Conservation (phyloP, 2,113 vertebrate genomes). For the Atlantisia rogersi region DNA sequence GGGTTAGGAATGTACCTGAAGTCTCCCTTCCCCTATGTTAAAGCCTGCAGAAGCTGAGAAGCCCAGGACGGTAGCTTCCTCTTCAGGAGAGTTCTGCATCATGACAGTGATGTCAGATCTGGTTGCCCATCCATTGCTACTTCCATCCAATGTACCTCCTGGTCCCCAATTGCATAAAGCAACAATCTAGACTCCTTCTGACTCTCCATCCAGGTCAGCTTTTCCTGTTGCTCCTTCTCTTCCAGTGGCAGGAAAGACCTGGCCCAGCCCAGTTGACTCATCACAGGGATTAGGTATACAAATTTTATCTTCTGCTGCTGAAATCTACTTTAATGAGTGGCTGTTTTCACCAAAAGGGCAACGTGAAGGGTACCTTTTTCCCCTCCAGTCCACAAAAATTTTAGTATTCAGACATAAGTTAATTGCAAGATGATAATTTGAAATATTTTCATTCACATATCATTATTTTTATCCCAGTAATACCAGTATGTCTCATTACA, state of each 20-base stretch:
- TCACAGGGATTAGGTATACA: accelerated
- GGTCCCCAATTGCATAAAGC: not conserved
- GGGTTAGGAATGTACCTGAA: not conserved
- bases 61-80: not conserved
- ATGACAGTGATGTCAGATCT: not conserved
- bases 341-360: not conserved
- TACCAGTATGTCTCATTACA: not conserved
- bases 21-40: not conserved
- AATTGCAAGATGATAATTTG: not conserved
- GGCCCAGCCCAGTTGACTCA: not conserved
- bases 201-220: not conserved
- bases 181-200: not conserved
- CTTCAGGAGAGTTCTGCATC: not conserved
- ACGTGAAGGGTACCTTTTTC: not conserved
- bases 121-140: not conserved
- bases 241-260: not conserved
- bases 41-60: not conserved
- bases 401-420: not conserved
- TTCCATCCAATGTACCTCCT: not conserved
- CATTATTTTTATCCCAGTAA: not conserved
- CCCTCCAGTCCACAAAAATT: not conserved
- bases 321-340: not conserved
- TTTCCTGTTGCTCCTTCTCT: not conserved
- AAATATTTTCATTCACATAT: not conserved
- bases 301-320: not conserved